Percentiles rank a stretch among this genome's conserved stretches.
Conservation (phyloP, 2,113 vertebrate species). For the Coptodon rendalli region DNA sequence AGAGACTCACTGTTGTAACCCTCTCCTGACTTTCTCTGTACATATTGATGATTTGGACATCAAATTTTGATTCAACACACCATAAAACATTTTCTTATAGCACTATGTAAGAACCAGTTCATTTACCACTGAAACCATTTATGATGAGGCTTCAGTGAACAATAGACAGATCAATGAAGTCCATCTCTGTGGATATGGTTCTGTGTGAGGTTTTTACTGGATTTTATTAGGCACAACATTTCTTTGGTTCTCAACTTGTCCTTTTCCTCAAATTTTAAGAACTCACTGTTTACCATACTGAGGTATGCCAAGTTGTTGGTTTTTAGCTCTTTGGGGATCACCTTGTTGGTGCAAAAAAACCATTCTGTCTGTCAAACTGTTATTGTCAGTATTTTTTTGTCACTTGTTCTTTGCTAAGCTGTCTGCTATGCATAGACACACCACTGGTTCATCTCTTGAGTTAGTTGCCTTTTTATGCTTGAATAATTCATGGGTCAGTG, state of each 20-base stretch:
- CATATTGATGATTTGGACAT: background rate
- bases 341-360: background rate
- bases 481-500: background rate
- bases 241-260: background rate
- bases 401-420: background rate
- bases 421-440: background rate
- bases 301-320: background rate
- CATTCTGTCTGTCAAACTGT: background rate
- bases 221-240: background rate
- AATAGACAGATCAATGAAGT: background rate
- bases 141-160: background rate
- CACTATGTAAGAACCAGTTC: background rate
- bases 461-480: background rate
- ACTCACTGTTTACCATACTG: background rate
- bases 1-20: too few species aligned
- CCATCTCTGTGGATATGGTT: background rate
- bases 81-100: background rate
- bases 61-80: background rate
- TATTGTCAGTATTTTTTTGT: background rate
- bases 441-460: background rate
- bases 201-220: background rate
- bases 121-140: background rate
- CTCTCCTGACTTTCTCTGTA: background rate
- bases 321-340: background rate
- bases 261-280: background rate